A percentile compares a stretch with the other conserved stretches of the same genome.
These are phyloP conservation scores for Mnemiopsis leidyi DNA, from an alignment of 37 sponge, comb jelly and placozoan species.

Conservation along the genomic window DNA sequence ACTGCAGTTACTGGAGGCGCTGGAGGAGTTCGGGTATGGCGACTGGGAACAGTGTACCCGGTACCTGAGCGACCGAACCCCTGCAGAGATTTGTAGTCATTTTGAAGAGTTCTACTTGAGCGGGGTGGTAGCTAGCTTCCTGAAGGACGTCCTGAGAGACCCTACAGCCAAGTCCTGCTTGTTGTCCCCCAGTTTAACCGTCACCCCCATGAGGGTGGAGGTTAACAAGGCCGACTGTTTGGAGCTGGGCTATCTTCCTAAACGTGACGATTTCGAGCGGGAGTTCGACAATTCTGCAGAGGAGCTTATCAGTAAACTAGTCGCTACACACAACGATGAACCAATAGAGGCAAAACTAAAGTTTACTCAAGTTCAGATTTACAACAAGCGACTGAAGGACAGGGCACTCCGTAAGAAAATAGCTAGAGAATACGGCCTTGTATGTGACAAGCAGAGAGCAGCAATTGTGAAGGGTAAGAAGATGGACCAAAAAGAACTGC, in stretches of 20 bases:
- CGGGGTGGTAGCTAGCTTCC: background rate
- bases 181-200: background rate
- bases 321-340: constrained; percentile 62
- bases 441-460: constrained; percentile 24
- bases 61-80: background rate
- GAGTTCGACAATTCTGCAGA: constrained; percentile 58
- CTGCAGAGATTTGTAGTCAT: constrained; percentile 21
- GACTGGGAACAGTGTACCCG: constrained; percentile 29
- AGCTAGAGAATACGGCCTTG: constrained; percentile 45
- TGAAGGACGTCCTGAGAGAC: constrained; percentile 1
- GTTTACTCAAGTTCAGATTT: constrained; percentile 55
- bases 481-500: constrained; percentile 39
- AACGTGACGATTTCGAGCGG: constrained; percentile 55
- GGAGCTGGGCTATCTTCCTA: constrained; percentile 36
- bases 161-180: background rate
- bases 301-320: constrained; percentile 56
- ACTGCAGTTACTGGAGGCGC: constrained; percentile 37
- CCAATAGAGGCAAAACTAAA: constrained; percentile 52
- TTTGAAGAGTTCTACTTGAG: constrained; percentile 63
- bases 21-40: constrained; percentile 56
- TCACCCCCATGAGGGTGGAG: constrained; percentile 19
- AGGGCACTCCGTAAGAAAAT: constrained; percentile 24
- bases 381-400: constrained; percentile 39
- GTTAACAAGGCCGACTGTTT: background rate
- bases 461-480: constrained; percentile 30